Conservation (phyloP, 2,888 invertebrate species). For the Drosophila stalkeri region DNA sequence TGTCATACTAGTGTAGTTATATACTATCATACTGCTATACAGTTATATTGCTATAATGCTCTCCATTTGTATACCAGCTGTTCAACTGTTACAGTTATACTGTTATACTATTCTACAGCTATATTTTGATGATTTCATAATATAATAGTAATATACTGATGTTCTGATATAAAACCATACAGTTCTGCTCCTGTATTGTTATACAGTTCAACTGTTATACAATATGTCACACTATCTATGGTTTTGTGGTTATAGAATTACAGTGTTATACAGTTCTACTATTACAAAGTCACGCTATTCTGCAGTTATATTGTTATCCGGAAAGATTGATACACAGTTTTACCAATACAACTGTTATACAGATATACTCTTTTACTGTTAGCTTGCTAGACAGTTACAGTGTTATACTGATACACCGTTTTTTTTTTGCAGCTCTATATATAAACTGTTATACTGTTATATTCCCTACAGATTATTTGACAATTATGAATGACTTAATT, state of each 20-base stretch:
- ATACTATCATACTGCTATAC: not conserved
- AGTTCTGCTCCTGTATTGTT: not conserved
- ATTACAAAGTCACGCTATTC: not conserved
- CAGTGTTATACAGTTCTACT: not conserved
- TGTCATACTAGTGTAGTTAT: too few species aligned
- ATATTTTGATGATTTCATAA: too few species aligned
- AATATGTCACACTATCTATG: not conserved
- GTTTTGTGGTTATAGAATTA: not conserved
- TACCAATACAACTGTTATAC: not conserved
- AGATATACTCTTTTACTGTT: not conserved
- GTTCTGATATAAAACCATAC: too few species aligned
- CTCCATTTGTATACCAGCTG: too few species aligned
- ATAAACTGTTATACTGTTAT: not conserved
- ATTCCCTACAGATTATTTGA: not conserved
- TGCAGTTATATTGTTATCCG: not conserved
- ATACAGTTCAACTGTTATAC: not conserved
- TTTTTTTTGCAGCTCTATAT: not conserved
- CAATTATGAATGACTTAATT: not conserved
- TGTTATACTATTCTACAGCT: not conserved
- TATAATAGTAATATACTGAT: too few species aligned
- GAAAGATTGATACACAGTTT: too few species aligned
- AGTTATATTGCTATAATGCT: not conserved
- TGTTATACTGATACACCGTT: not conserved
- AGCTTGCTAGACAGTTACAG: too few species aligned
- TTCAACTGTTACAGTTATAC: too few species aligned